Percentiles rank a stretch among this genome's conserved stretches.
Conservation (phyloP, 2,113 vertebrate genomes). For the Cyanoliseus patagonus region DNA sequence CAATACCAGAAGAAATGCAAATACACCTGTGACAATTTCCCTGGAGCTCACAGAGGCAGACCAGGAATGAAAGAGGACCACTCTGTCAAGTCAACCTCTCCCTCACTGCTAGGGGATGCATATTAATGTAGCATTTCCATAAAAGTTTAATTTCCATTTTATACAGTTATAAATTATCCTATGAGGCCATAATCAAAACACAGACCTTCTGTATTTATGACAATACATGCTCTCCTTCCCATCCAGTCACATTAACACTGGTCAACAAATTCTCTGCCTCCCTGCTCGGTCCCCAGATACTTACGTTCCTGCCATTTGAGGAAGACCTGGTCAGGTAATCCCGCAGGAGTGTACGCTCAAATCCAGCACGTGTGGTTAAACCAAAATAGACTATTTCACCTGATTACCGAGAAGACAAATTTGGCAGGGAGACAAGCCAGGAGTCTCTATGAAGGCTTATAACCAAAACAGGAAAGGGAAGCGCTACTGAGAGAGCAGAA, state of each 20-base stretch:
- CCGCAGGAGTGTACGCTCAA: neutral
- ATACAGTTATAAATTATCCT: neutral
- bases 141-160: constrained; percentile 4
- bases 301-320: constrained; percentile 66
- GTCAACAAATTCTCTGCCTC: neutral
- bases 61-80: neutral
- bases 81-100: neutral
- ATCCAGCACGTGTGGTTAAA: neutral
- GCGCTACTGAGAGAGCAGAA: constrained; percentile 13
- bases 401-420: neutral
- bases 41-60: neutral
- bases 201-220: neutral
- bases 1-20: constrained; percentile 15
- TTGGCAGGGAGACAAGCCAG: constrained; percentile 27
- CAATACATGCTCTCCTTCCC: neutral
- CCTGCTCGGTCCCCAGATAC: neutral
- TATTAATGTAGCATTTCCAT: neutral
- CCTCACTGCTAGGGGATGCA: neutral
- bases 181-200: neutral
- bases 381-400: constrained; percentile 13
- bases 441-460: neutral
- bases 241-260: neutral
- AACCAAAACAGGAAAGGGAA: constrained; percentile 76
- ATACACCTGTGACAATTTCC: constrained; percentile 17
- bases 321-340: neutral